phyloP scores from a whole-genome alignment of 2,113 vertebrate species.

The Hassar affinis region DNA sequence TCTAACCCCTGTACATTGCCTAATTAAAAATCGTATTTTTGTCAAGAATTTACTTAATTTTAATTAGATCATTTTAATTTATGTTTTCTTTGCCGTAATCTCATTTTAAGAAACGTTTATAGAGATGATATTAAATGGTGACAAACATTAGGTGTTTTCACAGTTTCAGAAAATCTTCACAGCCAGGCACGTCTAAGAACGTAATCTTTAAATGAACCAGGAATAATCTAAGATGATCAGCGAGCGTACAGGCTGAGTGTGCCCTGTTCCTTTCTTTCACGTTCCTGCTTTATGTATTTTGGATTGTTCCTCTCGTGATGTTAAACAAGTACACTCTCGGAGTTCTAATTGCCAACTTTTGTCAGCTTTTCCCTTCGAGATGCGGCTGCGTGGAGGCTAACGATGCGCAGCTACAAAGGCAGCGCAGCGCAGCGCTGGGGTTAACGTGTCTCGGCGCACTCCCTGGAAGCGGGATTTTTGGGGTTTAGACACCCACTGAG shows the following conservation, averaged over 20 bases:
- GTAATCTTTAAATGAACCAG: neutral
- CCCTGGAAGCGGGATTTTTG: constrained; percentile 73
- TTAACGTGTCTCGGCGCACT: constrained; percentile 67
- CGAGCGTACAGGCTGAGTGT: neutral
- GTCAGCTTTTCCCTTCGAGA: constrained; percentile 61
- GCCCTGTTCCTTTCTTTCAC: constrained; percentile 36
- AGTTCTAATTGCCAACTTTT: constrained; percentile 71
- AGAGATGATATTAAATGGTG: neutral
- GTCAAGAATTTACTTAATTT: neutral
- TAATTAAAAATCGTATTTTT: neutral
- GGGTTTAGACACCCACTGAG: constrained; percentile 79
- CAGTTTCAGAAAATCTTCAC: neutral
- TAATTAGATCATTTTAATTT: no score
- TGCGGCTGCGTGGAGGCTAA: constrained; percentile 62
- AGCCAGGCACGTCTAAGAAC: neutral
- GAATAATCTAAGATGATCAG: constrained; percentile 22
- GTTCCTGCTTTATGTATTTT: constrained; percentile 62
- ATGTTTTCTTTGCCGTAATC: neutral
- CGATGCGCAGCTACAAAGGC: constrained; percentile 70
- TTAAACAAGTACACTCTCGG: constrained; percentile 63
- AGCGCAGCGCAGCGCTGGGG: constrained; percentile 60
- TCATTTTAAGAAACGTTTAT: neutral
- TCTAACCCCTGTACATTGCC: neutral
- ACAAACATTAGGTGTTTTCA: neutral
- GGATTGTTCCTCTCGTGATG: constrained; percentile 62